Percentiles rank a stretch among this genome's conserved stretches.
Conservation (phyloP, 2,888 invertebrate genomes). For the Lagria hirta region DNA sequence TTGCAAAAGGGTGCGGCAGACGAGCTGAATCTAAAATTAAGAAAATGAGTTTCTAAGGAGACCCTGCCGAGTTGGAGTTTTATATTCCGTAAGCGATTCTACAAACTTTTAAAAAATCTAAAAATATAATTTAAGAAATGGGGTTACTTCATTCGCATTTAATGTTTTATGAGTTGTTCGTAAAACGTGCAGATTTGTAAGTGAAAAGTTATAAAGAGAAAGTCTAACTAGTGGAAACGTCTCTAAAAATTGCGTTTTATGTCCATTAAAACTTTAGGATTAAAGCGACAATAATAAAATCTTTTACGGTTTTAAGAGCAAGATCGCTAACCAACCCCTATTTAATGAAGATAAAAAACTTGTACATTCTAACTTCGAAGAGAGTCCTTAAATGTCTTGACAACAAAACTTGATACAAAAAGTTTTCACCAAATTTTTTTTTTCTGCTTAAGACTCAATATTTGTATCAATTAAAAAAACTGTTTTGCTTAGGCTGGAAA, state of each 20-base stretch:
- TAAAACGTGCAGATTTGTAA: constrained; percentile 29
- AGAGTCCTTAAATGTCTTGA: too few relatives aligned
- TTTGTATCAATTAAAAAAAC: too few relatives aligned
- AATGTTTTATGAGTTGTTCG: constrained; percentile 32
- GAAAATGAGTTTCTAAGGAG: constrained; percentile 31
- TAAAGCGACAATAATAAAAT: constrained; percentile 23
- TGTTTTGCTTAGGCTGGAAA: too few relatives aligned
- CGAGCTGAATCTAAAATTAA: constrained; percentile 31
- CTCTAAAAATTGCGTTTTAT: constrained; percentile 21
- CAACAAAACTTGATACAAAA: too few relatives aligned
- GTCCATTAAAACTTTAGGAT: constrained; percentile 27
- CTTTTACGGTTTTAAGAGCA: constrained; percentile 19
- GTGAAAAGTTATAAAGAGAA: constrained; percentile 25
- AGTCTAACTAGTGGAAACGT: constrained; percentile 22
- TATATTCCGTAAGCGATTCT: constrained; percentile 28
- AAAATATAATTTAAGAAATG: constrained; percentile 35
- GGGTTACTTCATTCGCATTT: constrained; percentile 29
- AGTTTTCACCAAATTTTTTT: too few relatives aligned
- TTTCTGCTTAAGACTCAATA: too few relatives aligned
- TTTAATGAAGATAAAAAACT: not conserved
- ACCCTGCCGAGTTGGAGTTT: constrained; percentile 26
- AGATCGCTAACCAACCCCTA: too few relatives aligned
- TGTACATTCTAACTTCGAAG: not conserved
- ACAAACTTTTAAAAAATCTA: constrained; percentile 31
- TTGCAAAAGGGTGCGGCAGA: constrained; percentile 17